A percentile compares a stretch with the other conserved stretches of the same genome.
Evolutionary conservation across 2,113 vertebrate genomes (phyloP).

Genomic region (Porphyrio hochstetteri): DNA sequence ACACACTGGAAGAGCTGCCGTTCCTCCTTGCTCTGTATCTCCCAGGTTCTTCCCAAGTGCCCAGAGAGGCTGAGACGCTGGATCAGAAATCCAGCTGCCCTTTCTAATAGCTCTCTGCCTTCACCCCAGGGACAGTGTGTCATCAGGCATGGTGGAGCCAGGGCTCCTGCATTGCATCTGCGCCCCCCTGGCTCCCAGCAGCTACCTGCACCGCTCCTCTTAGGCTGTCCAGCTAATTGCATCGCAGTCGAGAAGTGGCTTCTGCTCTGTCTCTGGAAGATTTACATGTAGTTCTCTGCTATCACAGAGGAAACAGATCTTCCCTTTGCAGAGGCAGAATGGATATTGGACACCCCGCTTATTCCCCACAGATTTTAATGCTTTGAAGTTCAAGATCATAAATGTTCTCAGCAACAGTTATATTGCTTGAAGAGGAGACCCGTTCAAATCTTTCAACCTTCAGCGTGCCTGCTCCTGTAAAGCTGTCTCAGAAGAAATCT

Average conservation of each 20-base stretch:
- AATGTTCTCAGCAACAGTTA: neutral
- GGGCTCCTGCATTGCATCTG: neutral
- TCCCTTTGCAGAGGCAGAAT: neutral
- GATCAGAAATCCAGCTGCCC: neutral
- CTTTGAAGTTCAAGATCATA: slow-evolving; percentile 38
- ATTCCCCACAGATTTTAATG: neutral
- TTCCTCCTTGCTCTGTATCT: neutral
- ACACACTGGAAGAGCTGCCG: neutral
- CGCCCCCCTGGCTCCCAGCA: neutral
- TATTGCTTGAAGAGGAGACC: neutral
- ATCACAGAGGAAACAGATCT: neutral
- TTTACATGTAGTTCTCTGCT: neutral
- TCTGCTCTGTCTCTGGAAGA: neutral
- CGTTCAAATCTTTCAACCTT: neutral
- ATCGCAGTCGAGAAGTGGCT: neutral
- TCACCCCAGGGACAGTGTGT: neutral
- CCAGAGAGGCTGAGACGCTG: neutral
- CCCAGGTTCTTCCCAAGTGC: neutral
- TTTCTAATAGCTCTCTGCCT: neutral
- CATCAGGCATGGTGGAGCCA: accelerated
- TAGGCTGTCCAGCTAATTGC: accelerated
- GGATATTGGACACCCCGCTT: neutral
- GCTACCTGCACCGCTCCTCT: neutral
- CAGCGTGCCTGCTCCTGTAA: neutral
- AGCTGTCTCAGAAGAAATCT: neutral